phyloP scores from a whole-genome alignment of 2,113 vertebrate species.

The Tetrao urogallus region DNA sequence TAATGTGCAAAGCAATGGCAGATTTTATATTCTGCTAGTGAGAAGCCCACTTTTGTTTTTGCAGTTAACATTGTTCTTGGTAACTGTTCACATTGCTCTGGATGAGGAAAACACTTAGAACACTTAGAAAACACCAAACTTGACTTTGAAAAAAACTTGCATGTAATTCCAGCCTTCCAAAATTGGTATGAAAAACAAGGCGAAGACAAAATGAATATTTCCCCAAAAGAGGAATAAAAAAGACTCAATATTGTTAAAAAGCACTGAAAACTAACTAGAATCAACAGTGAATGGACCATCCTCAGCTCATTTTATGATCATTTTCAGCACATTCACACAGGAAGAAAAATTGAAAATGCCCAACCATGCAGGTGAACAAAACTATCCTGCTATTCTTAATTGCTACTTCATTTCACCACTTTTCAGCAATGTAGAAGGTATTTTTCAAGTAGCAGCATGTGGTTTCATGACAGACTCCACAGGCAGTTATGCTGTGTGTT shows the following conservation, averaged over 20 bases:
- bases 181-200: background rate
- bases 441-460: constrained; percentile 40
- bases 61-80: background rate
- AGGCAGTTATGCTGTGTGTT: background rate
- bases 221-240: background rate
- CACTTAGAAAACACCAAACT: background rate
- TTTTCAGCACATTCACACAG: background rate
- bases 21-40: background rate
- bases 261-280: background rate
- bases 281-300: background rate
- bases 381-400: constrained; percentile 49
- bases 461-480: constrained; percentile 18
- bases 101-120: background rate
- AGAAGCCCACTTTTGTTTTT: background rate
- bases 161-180: background rate
- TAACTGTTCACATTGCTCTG: background rate
- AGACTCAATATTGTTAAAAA: background rate
- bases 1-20: background rate
- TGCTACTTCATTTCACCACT: constrained; percentile 13
- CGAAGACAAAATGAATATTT: background rate
- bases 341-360: background rate
- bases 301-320: background rate
- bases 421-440: constrained; percentile 12
- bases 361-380: constrained; percentile 13
- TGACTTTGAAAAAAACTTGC: background rate